Evolutionary conservation across 2,113 vertebrate genomes (phyloP).

Genomic region (Trichechus manatus): DNA sequence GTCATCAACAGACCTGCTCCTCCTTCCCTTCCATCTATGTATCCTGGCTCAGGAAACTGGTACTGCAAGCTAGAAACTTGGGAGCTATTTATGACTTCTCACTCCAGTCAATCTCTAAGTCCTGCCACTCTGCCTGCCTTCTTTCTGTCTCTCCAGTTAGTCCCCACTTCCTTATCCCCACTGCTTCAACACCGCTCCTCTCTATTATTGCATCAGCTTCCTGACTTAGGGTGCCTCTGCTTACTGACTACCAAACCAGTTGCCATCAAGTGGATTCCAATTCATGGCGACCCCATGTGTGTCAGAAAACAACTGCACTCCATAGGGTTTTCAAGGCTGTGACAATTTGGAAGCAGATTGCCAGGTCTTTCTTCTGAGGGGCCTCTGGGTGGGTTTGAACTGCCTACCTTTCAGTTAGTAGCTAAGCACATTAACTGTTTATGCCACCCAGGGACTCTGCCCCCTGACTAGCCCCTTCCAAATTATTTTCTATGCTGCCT

Average conservation of each 20-base stretch:
- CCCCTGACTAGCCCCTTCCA: background rate
- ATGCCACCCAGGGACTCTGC: background rate
- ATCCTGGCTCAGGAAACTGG: conserved; percentile 5
- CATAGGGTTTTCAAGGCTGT: background rate
- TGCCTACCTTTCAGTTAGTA: too few relatives aligned
- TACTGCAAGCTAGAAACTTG: background rate
- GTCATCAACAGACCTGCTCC: background rate
- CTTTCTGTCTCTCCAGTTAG: background rate
- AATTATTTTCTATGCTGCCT: background rate
- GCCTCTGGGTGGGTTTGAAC: background rate
- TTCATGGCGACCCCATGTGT: too few relatives aligned
- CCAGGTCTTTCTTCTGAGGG: background rate
- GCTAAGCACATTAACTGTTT: too few relatives aligned
- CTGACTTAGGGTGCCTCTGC: background rate
- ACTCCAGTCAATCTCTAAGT: background rate
- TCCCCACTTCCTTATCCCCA: background rate
- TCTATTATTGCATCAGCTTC: background rate
- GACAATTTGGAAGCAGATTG: background rate
- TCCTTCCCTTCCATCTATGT: background rate
- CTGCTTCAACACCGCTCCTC: background rate
- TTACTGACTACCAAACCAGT: background rate
- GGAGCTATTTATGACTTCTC: background rate
- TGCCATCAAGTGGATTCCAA: too few relatives aligned
- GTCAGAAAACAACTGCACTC: too few relatives aligned
- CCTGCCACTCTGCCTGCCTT: background rate